Evolutionary conservation across 2,888 invertebrate genomes (phyloP), one percentile per base, ranked within the genome.

Genomic region (Diploptera punctata): DNA sequence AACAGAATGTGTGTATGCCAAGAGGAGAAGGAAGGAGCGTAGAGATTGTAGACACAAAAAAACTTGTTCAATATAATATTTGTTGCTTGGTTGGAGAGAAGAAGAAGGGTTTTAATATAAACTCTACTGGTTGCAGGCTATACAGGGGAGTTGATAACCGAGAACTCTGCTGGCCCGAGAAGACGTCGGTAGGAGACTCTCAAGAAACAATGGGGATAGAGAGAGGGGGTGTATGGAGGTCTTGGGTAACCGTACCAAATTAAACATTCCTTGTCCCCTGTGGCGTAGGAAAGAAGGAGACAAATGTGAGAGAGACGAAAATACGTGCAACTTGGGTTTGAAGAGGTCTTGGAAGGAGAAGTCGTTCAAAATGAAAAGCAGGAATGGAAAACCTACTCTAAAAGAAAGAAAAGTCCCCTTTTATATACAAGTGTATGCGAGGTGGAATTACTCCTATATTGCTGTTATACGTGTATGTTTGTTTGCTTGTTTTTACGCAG

Each of bases 221-320:
- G 7, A 38, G 13, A 29, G 67, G 33, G 31, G 62, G 38, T 18
- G 10, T n/a, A 19, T 19, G 60, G n/a, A 57, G 69, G 44, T 69
- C 44, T 60, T 61, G 73, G 71, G 65, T 68, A 71, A 71, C 72
- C 74, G 72, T 74, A 70, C 72, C 72, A 74, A 74, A 74, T 74
- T 74, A 74, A 72, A 74, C 74, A 74, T 74, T 74, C 74, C 57
- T 74, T 68, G 74, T 68, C 65, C 70, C 70, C 68, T 67, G 62
- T 65, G 68, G 69, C 60, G 62, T 57, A 71, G 67, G 57, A 38
- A 61, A 47, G 24, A 68, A 54, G 65, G 67, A 67, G 69, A 68
- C 65, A 49, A 57, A 71, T 71, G 60, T 49, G 57, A 57, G 29
- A 18, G 57, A 57, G 57, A 57, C 1, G 26, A n/a, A 47, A 47